phyloP scores from a whole-genome alignment of 2,888 invertebrate genomes.

The Pollenia amentaria region DNA sequence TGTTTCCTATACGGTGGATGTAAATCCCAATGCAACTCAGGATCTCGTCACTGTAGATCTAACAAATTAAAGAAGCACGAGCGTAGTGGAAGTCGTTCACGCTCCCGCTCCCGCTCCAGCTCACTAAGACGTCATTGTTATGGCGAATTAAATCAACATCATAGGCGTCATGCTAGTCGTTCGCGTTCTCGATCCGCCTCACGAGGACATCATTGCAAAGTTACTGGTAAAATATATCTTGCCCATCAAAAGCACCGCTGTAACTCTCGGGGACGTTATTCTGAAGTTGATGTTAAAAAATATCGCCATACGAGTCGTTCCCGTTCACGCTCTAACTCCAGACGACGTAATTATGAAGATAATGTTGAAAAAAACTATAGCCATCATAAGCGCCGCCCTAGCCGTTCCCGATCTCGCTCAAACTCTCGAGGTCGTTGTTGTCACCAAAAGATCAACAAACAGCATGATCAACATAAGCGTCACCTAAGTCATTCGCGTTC shows the following conservation, averaged over 20 bases:
- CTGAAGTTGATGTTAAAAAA: no score
- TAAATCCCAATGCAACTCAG: neutral
- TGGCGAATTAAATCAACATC: slow-evolving; percentile 1
- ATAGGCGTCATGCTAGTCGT: slow-evolving; percentile 21
- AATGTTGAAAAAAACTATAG: no score
- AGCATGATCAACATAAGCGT: slow-evolving; percentile 32
- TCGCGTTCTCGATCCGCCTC: slow-evolving; percentile 34
- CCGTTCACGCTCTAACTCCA: no score
- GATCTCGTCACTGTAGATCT: slow-evolving; percentile 33
- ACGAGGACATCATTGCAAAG: no score
- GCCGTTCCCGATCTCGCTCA: neutral
- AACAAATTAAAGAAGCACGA: slow-evolving; percentile 17
- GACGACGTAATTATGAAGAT: no score
- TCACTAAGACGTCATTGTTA: slow-evolving; percentile 22
- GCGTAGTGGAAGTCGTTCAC: slow-evolving; percentile 28
- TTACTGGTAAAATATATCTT: neutral
- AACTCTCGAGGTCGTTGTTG: neutral
- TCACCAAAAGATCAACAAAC: neutral
- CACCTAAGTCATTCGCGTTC: slow-evolving; percentile 40
- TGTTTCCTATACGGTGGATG: slow-evolving; percentile 5
- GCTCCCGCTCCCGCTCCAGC: slow-evolving; percentile 52
- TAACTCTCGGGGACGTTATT: slow-evolving; percentile 18
- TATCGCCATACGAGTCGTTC: neutral
- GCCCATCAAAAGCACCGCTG: neutral
- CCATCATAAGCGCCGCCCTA: neutral